phyloP scores from a whole-genome alignment of 2,888 invertebrate genomes.

The Dinocampus coccinellae region DNA sequence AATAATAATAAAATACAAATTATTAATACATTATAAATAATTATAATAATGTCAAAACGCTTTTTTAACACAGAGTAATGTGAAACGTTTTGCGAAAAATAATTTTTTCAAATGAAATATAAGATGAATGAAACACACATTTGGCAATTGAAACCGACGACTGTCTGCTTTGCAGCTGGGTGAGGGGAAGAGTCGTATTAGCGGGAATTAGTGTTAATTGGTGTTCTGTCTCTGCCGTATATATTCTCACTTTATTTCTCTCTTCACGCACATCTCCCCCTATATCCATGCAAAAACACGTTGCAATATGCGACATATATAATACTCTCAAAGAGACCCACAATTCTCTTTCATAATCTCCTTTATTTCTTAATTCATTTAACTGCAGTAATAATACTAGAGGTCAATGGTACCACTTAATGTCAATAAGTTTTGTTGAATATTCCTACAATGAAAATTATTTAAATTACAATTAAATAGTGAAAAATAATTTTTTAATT shows the following conservation, averaged over 20 bases:
- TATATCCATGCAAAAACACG: background rate
- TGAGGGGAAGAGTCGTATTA: constrained; percentile 54
- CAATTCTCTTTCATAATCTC: constrained; percentile 6
- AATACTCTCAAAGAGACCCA: background rate
- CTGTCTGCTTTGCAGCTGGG: constrained; percentile 29
- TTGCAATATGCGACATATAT: constrained; percentile 8
- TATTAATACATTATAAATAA: background rate
- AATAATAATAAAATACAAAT: no score
- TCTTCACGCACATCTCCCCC: background rate
- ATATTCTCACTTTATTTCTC: background rate
- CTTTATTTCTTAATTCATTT: constrained; percentile 19
- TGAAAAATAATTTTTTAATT: background rate
- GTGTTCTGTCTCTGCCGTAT: constrained; percentile 43
- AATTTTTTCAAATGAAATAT: background rate
- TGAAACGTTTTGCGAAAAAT: background rate
- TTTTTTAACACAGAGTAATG: background rate
- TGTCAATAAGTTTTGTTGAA: background rate
- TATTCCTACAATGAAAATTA: background rate
- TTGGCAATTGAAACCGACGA: constrained; percentile 26
- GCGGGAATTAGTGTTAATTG: constrained; percentile 68
- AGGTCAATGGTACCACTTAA: background rate
- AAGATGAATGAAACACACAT: constrained; percentile 4
- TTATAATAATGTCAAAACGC: background rate
- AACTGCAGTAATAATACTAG: background rate
- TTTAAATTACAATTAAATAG: background rate